phyloP scores from a whole-genome alignment of 2,888 invertebrate genomes.

The Meteorus colon region DNA sequence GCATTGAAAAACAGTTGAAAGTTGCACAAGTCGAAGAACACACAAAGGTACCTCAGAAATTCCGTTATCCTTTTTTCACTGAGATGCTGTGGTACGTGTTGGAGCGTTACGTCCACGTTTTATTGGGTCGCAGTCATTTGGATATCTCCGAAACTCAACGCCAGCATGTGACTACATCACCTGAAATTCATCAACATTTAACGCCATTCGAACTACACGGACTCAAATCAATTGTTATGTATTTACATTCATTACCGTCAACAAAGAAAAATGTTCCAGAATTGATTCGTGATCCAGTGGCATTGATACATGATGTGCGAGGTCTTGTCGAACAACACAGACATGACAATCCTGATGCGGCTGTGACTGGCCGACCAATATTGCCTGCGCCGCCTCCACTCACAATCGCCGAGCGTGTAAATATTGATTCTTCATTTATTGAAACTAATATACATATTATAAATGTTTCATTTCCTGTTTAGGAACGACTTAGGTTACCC shows the following conservation, averaged over 20 bases:
- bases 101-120: slow-evolving; percentile 91
- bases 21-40: slow-evolving; percentile 97
- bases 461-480: slow-evolving; percentile 18
- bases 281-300: slow-evolving; percentile 90
- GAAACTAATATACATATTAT: not conserved
- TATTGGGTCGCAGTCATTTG: slow-evolving; percentile 89
- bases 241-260: slow-evolving; percentile 90
- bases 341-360: slow-evolving; percentile 87
- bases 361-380: slow-evolving; percentile 88
- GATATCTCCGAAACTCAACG: slow-evolving; percentile 70
- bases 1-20: slow-evolving; percentile 95
- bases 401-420: slow-evolving; percentile 56
- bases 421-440: slow-evolving; percentile 1
- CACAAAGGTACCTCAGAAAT: slow-evolving; percentile 97
- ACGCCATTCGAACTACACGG: slow-evolving; percentile 88
- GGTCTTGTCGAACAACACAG: slow-evolving; percentile 91
- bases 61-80: slow-evolving; percentile 97
- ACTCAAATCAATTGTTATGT: slow-evolving; percentile 91
- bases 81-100: slow-evolving; percentile 99
- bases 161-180: slow-evolving; percentile 69
- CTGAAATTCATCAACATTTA: slow-evolving; percentile 81
- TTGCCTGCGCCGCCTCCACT: slow-evolving; percentile 74
- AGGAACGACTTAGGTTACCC: slow-evolving; percentile 64
- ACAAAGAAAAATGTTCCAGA: slow-evolving; percentile 95
- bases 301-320: slow-evolving; percentile 90